Evolutionary conservation across 2,888 invertebrate genomes (phyloP), one percentile per base, ranked within the genome.

Genomic region (Catocala nupta): DNA sequence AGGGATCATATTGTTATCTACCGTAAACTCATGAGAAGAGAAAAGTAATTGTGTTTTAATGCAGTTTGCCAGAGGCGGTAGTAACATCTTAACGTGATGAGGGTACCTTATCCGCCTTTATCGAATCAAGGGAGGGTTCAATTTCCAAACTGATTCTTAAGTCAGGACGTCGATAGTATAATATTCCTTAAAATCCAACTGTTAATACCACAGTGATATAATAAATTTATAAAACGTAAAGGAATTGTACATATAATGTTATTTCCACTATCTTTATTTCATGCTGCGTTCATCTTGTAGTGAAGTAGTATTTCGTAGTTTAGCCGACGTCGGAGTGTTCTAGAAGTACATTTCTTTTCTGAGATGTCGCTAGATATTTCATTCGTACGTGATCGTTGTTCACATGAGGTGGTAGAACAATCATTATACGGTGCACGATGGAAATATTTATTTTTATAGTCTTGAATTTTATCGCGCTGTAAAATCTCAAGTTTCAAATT

Each of bases 361-460:
- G 72, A 65, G 49, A 66, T 69, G 75, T 75, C 70, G 64, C 69
- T 71, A 81, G 84, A 82, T 86, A 85, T 87, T 82, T 84, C 80
- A 82, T 72, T 70, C 65, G 71, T 64, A 88, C 89, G 88, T 89
- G 89, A 83, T 79, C 75, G 79, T 72, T 68, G 75, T 87, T 73
- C 70, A 51, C 67, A 75, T 71, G 73, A 81, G 76, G 74, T 73
- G 65, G 69, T 56, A 73, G 71, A 73, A 80, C 63, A 65, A 73
- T 80, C 67, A 62, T 68, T 71, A 55, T 68, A 57, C 63, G 49
- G 65, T 67, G 73, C 63, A 74, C 39, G 53, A 57, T 61, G 51
- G 34, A 63, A 70, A 62, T 62, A 63, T 68, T 61, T 68, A 64
- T 72, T 70, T 39, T 54, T 56, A 53, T 16, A 16, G 44, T 55